phyloP scores from a whole-genome alignment of 2,113 vertebrate species.

The Leptobrachium leishanense region DNA sequence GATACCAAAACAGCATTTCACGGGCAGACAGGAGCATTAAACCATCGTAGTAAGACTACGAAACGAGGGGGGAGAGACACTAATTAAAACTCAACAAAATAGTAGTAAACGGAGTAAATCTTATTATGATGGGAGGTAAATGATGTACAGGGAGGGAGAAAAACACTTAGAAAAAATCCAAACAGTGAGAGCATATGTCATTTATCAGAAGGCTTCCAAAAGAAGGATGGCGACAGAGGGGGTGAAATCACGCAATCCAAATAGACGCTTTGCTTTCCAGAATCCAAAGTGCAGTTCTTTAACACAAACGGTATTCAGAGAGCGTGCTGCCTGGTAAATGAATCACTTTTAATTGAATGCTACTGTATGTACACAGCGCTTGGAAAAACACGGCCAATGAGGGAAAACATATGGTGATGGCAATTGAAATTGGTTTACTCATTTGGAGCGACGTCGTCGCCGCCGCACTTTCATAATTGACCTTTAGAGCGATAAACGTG shows the following conservation, averaged over 20 bases:
- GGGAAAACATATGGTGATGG: slow-evolving; percentile 78
- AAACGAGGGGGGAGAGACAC: no score
- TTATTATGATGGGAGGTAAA: no score
- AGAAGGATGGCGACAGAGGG: not conserved
- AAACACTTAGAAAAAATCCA: slow-evolving; percentile 60
- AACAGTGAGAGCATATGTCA: slow-evolving; percentile 79
- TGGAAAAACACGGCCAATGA: slow-evolving; percentile 78
- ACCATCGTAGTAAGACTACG: no score
- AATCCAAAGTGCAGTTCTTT: slow-evolving; percentile 66
- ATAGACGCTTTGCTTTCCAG: slow-evolving; percentile 74
- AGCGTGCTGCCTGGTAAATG: slow-evolving; percentile 75
- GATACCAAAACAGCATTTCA: no score
- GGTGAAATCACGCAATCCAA: slow-evolving; percentile 83
- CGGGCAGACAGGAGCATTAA: no score
- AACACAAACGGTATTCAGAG: slow-evolving; percentile 66
- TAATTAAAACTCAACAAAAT: no score
- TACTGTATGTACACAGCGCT: slow-evolving; percentile 81
- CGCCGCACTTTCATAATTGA: slow-evolving; percentile 92
- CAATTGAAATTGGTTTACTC: slow-evolving; percentile 80
- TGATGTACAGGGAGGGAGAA: no score
- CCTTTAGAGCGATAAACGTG: slow-evolving; percentile 88
- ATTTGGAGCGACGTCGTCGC: slow-evolving; percentile 66
- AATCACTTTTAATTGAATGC: slow-evolving; percentile 89
- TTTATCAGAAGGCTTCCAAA: slow-evolving; percentile 68
- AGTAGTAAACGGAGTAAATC: no score